Base-by-base conservation (phyloP, 2,113 vertebrate species). In the Ophthalmolycus amberensis region DNA sequence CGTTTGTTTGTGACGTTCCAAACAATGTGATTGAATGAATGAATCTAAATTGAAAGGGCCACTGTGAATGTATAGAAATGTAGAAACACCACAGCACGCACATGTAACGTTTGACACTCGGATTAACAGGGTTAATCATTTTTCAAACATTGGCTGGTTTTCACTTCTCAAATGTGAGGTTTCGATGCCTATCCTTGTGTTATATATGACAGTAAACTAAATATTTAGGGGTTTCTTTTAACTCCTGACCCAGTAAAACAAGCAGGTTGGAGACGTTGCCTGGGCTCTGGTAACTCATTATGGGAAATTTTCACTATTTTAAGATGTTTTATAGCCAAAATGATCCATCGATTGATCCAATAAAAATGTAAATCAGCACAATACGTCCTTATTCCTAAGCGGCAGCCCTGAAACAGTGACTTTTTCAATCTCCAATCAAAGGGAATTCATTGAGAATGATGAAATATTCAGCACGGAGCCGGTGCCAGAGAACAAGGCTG, bases 401-500 rank as follows among this genome's bases (percentile, higher is more conserved):
- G 65, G 56, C 20, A 58, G 18, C 37, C 3, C 40, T 42, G 34
- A 62, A 32, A 15, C 8, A 15, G 9, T 66, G 69, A 59, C 75
- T 69, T 6, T 11, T 37, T 37, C 9, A 68, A 84, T 59, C 9
- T 38, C 50, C 18, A 80, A 79, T 89, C 82, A 85, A 82, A 90
- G 69, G 34, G 42, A 84, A 81, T 87, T 80, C 6, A 40, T 85
- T 75, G 9, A 60, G 37, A 82, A 46, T 8, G 22, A 69, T 90
- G 25, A 86, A 83, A 85, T 71, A 89, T 88, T 90, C 71, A 90
- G 75, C 6, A 12, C 50, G 27, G 2, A 65, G 80, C 7, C 20
- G 64, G 44, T 75, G 54, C 82, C 77, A 79, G 75, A 74, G 58
- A 84, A 77, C 72, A 71, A 10, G 20, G 46, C 73, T 69, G 75